A percentile compares a stretch with the other conserved stretches of the same genome.
phyloP scores from a whole-genome alignment of 2,113 vertebrate species.

The Corydoras sp. region DNA sequence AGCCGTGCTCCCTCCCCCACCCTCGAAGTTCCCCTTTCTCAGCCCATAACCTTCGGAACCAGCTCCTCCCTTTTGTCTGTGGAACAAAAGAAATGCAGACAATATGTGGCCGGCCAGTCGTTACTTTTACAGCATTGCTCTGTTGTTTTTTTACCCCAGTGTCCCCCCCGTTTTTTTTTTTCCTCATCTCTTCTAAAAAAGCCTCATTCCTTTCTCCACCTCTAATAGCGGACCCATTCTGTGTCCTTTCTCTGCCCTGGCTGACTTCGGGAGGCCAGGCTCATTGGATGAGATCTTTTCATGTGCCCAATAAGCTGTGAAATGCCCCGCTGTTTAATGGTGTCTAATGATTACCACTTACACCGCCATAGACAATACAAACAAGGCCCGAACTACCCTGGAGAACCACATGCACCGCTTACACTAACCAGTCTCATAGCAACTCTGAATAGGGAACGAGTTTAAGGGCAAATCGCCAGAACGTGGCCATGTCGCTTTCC shows the following conservation, averaged over 20 bases:
- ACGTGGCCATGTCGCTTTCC: constrained; percentile 65
- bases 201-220: constrained; percentile 58
- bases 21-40: constrained; percentile 50
- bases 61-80: constrained; percentile 49
- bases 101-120: constrained; percentile 73
- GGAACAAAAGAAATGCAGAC: constrained; percentile 68
- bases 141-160: constrained; percentile 32
- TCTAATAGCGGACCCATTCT: constrained; percentile 55
- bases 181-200: not conserved
- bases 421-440: constrained; percentile 68
- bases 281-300: constrained; percentile 39
- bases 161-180: constrained; percentile 44
- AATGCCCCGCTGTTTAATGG: constrained; percentile 41
- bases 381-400: constrained; percentile 47
- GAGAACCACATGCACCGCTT: constrained; percentile 66
- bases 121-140: constrained; percentile 62
- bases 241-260: constrained; percentile 60
- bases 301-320: constrained; percentile 43
- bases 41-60: constrained; percentile 60
- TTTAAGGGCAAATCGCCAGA: constrained; percentile 52
- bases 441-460: constrained; percentile 60
- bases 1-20: constrained; percentile 57
- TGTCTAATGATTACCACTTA: constrained; percentile 72
- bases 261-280: constrained; percentile 21
- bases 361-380: constrained; percentile 66